phyloP scores from a whole-genome alignment of 2,113 vertebrate genomes.

The Microcebus ravelobensis region DNA sequence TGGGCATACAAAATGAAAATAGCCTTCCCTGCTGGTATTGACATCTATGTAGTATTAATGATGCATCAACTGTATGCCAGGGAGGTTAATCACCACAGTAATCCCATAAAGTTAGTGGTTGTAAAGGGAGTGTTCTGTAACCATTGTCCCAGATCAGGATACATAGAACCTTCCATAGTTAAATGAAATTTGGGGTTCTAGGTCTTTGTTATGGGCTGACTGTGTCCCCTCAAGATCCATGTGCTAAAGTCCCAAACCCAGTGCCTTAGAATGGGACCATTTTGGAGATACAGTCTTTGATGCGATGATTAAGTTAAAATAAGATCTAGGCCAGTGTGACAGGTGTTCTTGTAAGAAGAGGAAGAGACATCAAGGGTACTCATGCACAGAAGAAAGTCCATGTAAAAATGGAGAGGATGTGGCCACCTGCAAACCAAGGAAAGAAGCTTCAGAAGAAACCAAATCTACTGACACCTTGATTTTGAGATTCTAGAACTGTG shows the following conservation, averaged over 20 bases:
- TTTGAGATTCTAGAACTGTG: not conserved
- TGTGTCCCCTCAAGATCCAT: not conserved
- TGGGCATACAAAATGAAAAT: not conserved
- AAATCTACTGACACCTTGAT: not conserved
- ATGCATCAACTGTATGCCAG: not conserved
- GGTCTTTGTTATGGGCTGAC: not conserved
- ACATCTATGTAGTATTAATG: not conserved
- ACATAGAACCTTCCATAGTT: not conserved
- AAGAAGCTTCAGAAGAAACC: not conserved
- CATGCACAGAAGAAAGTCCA: not conserved
- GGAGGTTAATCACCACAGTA: not conserved
- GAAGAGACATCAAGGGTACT: not conserved
- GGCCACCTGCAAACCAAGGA: not conserved
- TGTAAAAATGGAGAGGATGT: not conserved
- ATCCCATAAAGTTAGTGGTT: not conserved
- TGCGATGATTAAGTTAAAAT: not conserved
- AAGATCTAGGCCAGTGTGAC: not conserved
- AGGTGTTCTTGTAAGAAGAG: not conserved
- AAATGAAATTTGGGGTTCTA: not conserved
- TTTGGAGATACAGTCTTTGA: not conserved
- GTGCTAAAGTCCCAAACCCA: not conserved
- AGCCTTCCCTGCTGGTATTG: not conserved
- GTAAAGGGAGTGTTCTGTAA: not conserved
- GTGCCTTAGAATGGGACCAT: not conserved
- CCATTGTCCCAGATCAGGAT: not conserved